These are phyloP conservation scores for Stenotaenia linearis DNA, from an alignment of 2,888 invertebrate genomes.

Conservation along the genomic window DNA sequence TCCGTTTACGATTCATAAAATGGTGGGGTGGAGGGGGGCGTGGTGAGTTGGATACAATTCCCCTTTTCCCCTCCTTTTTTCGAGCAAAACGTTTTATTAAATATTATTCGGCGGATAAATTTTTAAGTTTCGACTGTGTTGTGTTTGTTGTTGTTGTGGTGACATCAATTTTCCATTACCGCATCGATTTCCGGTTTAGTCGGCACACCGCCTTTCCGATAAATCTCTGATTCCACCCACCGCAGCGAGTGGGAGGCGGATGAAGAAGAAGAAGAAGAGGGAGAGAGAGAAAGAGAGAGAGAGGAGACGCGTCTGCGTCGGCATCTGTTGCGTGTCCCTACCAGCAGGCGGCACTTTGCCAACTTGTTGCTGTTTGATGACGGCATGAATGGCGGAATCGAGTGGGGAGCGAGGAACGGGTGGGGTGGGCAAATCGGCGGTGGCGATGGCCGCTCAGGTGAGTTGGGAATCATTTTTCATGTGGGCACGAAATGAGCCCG, in stretches of 20 bases:
- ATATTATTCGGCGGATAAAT: background rate
- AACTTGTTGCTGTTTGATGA: constrained; percentile 30
- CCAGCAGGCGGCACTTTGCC: constrained; percentile 29
- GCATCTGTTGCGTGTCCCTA: constrained; percentile 26
- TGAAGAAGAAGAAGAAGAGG: background rate
- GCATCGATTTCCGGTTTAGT: constrained; percentile 31
- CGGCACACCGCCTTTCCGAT: constrained; percentile 26
- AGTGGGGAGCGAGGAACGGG: background rate
- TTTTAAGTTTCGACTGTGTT: background rate
- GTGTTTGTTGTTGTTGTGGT: constrained; percentile 9
- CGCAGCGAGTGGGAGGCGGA: constrained; percentile 7
- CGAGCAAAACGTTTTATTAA: background rate
- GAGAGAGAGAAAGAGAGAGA: background rate
- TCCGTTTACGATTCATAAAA: constrained; percentile 31
- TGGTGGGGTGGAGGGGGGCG: background rate
- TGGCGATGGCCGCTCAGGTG: constrained; percentile 22
- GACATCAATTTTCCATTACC: constrained; percentile 33
- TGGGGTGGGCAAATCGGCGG: background rate
- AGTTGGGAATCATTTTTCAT: constrained; percentile 17
- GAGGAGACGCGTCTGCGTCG: background rate
- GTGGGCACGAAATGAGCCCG: constrained; percentile 17
- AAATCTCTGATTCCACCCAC: constrained; percentile 24
- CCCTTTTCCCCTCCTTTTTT: background rate
- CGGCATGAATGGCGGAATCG: constrained; percentile 12
- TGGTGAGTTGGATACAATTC: background rate